Evolutionary conservation across 2,888 invertebrate species (phyloP).

Genomic region (Amphipyra berbera): DNA sequence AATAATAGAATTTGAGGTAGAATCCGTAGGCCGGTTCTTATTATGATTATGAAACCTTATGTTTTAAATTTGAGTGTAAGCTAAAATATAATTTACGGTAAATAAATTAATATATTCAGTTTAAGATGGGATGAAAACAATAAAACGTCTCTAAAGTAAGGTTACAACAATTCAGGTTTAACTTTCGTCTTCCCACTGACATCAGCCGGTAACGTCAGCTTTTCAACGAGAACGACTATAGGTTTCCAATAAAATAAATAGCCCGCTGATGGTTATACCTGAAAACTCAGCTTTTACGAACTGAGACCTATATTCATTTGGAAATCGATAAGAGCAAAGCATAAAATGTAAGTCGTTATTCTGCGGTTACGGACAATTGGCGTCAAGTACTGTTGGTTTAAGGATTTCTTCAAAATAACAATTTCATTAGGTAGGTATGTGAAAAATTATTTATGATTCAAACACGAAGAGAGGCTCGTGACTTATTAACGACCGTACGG

Average conservation of each 20-base stretch:
- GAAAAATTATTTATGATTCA: no score
- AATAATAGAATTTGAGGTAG: no score
- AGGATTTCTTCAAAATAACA: not conserved
- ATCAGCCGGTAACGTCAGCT: conserved; percentile 40
- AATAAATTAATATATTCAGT: no score
- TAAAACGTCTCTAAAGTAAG: no score
- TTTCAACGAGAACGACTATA: conserved; percentile 39
- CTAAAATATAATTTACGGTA: no score
- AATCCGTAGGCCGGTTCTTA: no score
- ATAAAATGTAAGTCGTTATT: conserved; percentile 21
- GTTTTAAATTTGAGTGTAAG: no score
- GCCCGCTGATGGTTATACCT: conserved; percentile 31
- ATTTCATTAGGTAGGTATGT: no score
- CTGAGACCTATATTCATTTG: conserved; percentile 40
- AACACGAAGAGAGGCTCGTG: no score
- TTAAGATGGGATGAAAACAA: no score
- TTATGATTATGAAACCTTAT: no score
- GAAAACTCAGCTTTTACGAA: conserved; percentile 45
- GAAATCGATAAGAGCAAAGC: conserved; percentile 32
- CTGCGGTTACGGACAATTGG: not conserved
- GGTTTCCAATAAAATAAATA: conserved; percentile 56
- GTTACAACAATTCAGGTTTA: conserved; percentile 5
- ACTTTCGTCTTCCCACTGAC: conserved; percentile 15
- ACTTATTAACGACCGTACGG: no score
- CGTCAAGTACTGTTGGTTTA: not conserved